These are phyloP conservation scores for Pelecanus crispus DNA, from an alignment of 2,113 vertebrate species.

Conservation along the genomic window DNA sequence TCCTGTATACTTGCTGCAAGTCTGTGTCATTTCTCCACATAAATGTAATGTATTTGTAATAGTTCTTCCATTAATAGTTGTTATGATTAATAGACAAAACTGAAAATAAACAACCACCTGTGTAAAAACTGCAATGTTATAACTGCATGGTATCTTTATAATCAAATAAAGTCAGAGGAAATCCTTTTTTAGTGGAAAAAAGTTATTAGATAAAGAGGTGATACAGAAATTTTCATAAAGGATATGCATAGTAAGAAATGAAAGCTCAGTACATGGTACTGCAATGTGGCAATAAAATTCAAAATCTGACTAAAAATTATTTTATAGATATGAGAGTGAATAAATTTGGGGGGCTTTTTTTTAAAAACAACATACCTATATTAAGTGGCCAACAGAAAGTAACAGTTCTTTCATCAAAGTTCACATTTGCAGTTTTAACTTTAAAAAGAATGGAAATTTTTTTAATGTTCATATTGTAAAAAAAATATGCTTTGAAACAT, in stretches of 20 bases:
- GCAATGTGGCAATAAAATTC: not conserved
- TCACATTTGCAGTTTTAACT: not conserved
- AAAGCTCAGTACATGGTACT: not conserved
- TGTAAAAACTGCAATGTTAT: not conserved
- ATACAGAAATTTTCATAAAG: not conserved
- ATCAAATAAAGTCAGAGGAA: not conserved
- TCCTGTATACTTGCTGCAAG: not conserved
- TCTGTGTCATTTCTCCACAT: not conserved
- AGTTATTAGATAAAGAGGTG: not conserved
- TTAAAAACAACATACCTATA: not conserved
- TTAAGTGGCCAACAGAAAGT: not conserved
- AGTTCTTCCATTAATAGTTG: not conserved
- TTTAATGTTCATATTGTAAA: not conserved
- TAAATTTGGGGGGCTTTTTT: not conserved
- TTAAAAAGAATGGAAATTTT: not conserved
- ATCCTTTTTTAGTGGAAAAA: not conserved
- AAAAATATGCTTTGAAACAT: not conserved
- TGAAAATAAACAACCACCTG: not conserved
- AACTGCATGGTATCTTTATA: not conserved
- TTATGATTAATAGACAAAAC: not conserved
- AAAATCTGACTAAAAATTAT: not conserved
- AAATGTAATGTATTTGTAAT: not conserved
- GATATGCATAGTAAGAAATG: not conserved
- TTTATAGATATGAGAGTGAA: not conserved
- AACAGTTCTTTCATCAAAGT: not conserved